Base-by-base conservation (phyloP, 2,113 vertebrate genomes). In the Aegotheles bennettii region DNA sequence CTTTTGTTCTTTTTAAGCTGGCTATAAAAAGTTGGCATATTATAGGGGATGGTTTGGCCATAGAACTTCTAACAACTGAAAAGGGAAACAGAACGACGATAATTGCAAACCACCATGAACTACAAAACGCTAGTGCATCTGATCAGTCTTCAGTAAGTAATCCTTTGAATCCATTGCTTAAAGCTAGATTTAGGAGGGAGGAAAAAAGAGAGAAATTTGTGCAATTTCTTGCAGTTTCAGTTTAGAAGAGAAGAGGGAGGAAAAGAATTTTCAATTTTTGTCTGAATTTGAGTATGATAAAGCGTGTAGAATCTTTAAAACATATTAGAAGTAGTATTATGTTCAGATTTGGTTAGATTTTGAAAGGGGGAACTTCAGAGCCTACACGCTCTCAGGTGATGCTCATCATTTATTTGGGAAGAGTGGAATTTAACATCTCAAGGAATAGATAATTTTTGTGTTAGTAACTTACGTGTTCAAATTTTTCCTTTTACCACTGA, bases 21-120 rank as follows among this genome's bases (percentile, higher is more conserved):
- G 98, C 99, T 96, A 97, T 99, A 94, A 99, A 99, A 98, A 99
- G 98, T 81, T 99, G 99, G 99, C 97, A 99, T 96, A 98, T 99
- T 70, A 99, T 99, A 73, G 99, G 99, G 87, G 99, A 99, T 95
- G 99, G 99, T 92, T 98, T 99, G 80, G 98, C 98, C 29, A 97
- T 99, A 98, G 99, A 99, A 97, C 98, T 99, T 53, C 95, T 99
- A 70, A 98, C 98, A 83, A 98, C 98, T 3, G 99, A 99, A 97
- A 99, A 94, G 96, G 99, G 99, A 89, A 99, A 99, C 96, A 97
- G 97, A 89, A 99, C 98, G 28, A 97, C 97, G 9, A 97, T 99
- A 65, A 98, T 98, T 93, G 97, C 97, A 95, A 98, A 95, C 92
- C 97, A 98, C 81, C 93, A 96, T 36, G 98, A 99, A 73, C 98